These are phyloP conservation scores for Apocheima hispidaria DNA, from an alignment of 2,888 invertebrate genomes.

Conservation along the genomic window DNA sequence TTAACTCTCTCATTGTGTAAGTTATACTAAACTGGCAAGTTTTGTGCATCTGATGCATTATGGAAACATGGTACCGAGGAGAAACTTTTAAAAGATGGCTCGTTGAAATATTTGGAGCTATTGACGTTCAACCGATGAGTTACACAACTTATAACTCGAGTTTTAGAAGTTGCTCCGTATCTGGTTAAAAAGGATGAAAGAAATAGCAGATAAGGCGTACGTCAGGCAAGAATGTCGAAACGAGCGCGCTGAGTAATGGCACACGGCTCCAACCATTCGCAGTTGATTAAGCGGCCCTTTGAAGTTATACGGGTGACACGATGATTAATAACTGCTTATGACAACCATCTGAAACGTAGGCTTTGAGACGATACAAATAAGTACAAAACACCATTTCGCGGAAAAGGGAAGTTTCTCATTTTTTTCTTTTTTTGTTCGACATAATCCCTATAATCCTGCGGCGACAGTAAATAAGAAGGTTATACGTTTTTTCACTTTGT, in stretches of 20 bases:
- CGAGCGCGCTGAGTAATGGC: constrained; percentile 74
- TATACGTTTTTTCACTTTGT: constrained; percentile 42
- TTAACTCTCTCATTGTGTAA: constrained; percentile 45
- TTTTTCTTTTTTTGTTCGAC: constrained; percentile 48
- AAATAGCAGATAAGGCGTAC: constrained; percentile 60
- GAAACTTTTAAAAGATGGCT: constrained; percentile 53
- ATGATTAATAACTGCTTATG: constrained; percentile 81
- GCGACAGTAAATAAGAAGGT: constrained; percentile 49
- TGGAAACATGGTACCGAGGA: constrained; percentile 45
- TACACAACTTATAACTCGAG: constrained; percentile 46
- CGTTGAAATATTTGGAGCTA: constrained; percentile 46
- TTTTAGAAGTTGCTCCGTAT: constrained; percentile 36
- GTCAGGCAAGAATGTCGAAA: constrained; percentile 74
- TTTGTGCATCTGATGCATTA: constrained; percentile 54
- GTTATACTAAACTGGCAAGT: constrained; percentile 43
- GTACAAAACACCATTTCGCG: constrained; percentile 46
- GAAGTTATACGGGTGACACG: constrained; percentile 72
- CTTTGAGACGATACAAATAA: constrained; percentile 53
- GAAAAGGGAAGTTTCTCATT: constrained; percentile 38
- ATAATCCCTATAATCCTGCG: constrained; percentile 51
- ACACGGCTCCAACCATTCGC: constrained; percentile 73
- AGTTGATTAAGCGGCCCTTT: constrained; percentile 81
- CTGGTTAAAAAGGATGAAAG: constrained; percentile 39
- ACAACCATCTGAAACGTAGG: constrained; percentile 68
- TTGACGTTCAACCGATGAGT: constrained; percentile 54